Evolutionary conservation across 1,140 invertebrate genomes (phyloP), one percentile per base, ranked within the genome.

Genomic region (Cecropterus lyciades): DNA sequence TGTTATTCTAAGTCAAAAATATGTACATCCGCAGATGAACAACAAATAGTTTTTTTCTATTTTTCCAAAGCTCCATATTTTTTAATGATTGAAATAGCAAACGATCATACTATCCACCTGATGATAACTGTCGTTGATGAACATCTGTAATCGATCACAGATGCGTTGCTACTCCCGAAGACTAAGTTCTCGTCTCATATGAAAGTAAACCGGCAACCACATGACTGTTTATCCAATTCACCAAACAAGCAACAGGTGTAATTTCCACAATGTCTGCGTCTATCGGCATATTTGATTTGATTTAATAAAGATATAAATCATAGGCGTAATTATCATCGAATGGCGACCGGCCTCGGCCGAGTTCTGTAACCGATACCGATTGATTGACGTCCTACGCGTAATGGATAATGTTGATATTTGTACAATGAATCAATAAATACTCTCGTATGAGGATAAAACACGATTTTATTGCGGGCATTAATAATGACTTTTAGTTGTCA

Each of bases 221-320:
- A n/a, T n/a, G n/a, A n/a, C n/a, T 16, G 14, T 17, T 10, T 6
- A 46, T 2, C 0, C 9, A 17, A 46, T 8, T 46, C 16, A 7
- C 13, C 1, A 46, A 43, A 46, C 14, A n/a, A 1, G 14, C 11
- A 52, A 52, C 49, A 52, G 49, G 27, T 30, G 27, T 13, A 52
- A 52, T 30, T 46, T 33, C 11, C 7, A 33, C 49, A 52, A 30
- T 33, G 27, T 49, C 17, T 37, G 24, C 27, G 17, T 37, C 27
- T 43, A 27, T 45, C 45, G 57, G 24, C 5, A 13, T 37, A 40
- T 60, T 60, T 60, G 57, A 51, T 51, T 51, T 51, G 48, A 60
- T 49, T 60, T 60, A 60, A 60, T 60, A 60, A 60, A 60, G 57
- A 60, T 62, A 62, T 62, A 62, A 62, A 62, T 62, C 59, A 62